Evolutionary conservation across 1,140 invertebrate genomes (phyloP).

Genomic region (Homalodisca vitripennis): DNA sequence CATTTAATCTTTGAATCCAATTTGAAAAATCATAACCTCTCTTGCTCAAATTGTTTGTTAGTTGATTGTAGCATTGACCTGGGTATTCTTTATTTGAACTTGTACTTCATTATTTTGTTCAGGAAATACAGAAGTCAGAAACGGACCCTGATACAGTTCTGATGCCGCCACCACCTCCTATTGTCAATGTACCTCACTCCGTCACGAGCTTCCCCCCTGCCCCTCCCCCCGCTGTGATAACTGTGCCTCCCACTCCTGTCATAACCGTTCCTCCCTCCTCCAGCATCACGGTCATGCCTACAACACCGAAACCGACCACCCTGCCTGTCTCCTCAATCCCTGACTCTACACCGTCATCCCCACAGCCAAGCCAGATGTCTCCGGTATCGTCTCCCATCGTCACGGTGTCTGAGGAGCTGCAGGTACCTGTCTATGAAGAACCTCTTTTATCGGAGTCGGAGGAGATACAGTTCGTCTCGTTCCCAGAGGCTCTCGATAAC

Average conservation of each 20-base stretch:
- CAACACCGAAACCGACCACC: too few relatives aligned
- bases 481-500: neutral
- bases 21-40: too few relatives aligned
- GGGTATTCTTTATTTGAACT: too few relatives aligned
- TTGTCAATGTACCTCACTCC: neutral
- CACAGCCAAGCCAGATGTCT: too few relatives aligned
- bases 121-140: neutral
- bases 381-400: neutral
- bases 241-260: neutral
- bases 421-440: neutral
- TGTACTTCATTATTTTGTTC: neutral
- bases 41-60: too few relatives aligned
- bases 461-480: neutral
- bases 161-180: neutral
- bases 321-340: too few relatives aligned
- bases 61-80: too few relatives aligned
- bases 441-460: neutral
- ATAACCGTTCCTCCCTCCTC: neutral
- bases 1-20: too few relatives aligned
- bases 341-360: too few relatives aligned
- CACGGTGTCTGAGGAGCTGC: neutral
- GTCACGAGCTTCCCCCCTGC: neutral
- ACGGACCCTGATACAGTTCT: neutral
- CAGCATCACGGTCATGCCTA: neutral
- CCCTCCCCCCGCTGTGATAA: neutral